Base-by-base conservation (phyloP, 2,888 invertebrate genomes). In the Scelioninae gen. 1 region DNA sequence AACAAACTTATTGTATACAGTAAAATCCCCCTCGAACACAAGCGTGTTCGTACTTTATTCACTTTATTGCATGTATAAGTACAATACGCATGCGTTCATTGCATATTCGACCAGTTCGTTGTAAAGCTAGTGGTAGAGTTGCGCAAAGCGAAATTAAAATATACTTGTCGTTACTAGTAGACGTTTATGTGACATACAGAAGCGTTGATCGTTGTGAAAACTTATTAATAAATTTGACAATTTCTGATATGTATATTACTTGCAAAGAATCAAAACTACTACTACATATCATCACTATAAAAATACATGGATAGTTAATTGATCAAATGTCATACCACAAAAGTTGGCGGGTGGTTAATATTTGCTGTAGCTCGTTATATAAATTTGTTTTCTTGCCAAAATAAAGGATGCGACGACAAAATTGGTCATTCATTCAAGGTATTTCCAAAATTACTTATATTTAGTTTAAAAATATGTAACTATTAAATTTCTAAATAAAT, bases 71-170 rank as follows among this genome's bases (percentile, higher is more conserved):
- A 51, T 51, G 6, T 51, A 6, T 47, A 5, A 7, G 47, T 15
- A 56, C 56, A 23, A 23, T 58, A 58, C 58, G 58, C 58, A 58
- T 58, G 58, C 58, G 58, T 58, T 58, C 43, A n/a, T 43, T 58
- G 58, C 40, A 43, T 13, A 29, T 58, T 58, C 58, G 58, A 58
- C 58, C 58, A 58, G 58, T 13, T 43, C 23, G 29, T 34, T 15
- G 23, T 29, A 7, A 58, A 58, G 58, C 58, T 43, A 58, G 58
- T 58, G 43, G 58, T 29, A 43, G 58, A 58, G 40, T 34, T 58
- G 58, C 58, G 58, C 58, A 58, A 32, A 58, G 32, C 58, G 23
- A 58, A 58, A 58, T 40, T 43, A 58, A 40, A 58, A 58, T 56
- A 43, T 6, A 11, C 40, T 43, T 15, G 40, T 43, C 58, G 58